Evolutionary conservation across 2,797 vertebrate genomes (phyloP).

Genomic region (Psittacula echo): DNA sequence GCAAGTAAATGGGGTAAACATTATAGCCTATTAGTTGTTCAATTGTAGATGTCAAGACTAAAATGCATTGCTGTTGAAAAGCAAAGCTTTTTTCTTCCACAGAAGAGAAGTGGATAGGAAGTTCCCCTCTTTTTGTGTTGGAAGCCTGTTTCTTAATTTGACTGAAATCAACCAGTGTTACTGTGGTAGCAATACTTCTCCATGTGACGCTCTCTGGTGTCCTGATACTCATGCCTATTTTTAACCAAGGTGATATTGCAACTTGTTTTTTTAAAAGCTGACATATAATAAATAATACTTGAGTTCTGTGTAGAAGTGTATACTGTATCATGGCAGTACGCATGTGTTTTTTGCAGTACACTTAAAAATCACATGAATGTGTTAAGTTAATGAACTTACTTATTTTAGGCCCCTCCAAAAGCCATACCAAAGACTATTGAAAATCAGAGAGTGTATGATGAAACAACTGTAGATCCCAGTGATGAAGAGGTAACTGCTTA

Average conservation of each 20-base stretch:
- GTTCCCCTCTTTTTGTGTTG: neutral
- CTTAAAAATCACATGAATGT: neutral
- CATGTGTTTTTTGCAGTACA: neutral
- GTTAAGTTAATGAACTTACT: neutral
- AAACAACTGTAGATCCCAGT: constrained; percentile 92
- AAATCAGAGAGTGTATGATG: constrained; percentile 94
- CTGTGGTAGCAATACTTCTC: neutral
- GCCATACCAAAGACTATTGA: constrained; percentile 96
- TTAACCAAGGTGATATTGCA: neutral
- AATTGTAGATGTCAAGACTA: neutral
- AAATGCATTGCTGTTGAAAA: neutral
- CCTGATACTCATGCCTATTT: neutral
- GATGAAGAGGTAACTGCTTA: constrained; percentile 91
- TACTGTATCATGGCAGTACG: accelerated
- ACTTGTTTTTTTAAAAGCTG: neutral
- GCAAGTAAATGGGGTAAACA: neutral
- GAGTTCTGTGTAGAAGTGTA: neutral
- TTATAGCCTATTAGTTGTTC: neutral
- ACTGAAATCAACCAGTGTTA: neutral
- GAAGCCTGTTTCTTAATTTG: neutral
- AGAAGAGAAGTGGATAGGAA: neutral
- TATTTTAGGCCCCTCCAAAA: constrained; percentile 92
- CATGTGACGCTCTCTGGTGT: neutral
- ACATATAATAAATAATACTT: neutral
- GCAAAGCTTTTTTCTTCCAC: neutral